Evolutionary conservation across 1,140 invertebrate genomes (phyloP), one percentile per base, ranked within the genome.

Genomic region (Drosophila lowei): DNA sequence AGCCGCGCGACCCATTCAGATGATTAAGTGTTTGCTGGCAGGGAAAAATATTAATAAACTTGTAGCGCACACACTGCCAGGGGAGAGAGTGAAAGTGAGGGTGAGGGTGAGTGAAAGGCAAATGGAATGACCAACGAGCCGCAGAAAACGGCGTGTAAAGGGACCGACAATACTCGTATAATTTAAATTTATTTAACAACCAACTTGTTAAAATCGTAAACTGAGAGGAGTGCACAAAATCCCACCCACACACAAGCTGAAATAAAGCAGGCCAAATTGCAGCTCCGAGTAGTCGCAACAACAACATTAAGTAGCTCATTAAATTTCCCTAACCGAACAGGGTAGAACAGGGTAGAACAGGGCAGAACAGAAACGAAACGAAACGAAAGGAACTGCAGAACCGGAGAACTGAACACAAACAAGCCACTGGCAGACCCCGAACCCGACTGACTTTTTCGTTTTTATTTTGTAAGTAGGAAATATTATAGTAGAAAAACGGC

Each of bases 141-240:
- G 42, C 46, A 25, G 49, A 52, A 38, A 55, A 59, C 21, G 58
- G 41, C 43, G 58, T 63, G 64, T 70, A 55, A 71, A 81, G 65
- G 70, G 70, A 68, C 63, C 65, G 77, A 78, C 67, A 72, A 61
- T 48, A 38, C 34, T 38, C 11, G 34, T 38, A 74, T 86, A 88
- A 88, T 83, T 86, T 88, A 78, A 86, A 83, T 86, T 86, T 86
- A 86, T 86, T 88, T 86, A 88, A 78, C 78, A 81, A 76, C 78
- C 83, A 81, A 86, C 78, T 86, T 78, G 78, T 86, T 75, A 76
- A 86, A 81, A 74, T 74, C 74, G 59, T 83, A 88, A 85, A 77
- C 11, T 54, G 50, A 30, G 59, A 49, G 62, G 61, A 30, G 48
- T 64, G 43, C 38, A 60, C 43, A 46, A 15, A 25, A 58, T 63